phyloP scores from a whole-genome alignment of 2,113 vertebrate genomes.

The Tragelaphus imberbis region DNA sequence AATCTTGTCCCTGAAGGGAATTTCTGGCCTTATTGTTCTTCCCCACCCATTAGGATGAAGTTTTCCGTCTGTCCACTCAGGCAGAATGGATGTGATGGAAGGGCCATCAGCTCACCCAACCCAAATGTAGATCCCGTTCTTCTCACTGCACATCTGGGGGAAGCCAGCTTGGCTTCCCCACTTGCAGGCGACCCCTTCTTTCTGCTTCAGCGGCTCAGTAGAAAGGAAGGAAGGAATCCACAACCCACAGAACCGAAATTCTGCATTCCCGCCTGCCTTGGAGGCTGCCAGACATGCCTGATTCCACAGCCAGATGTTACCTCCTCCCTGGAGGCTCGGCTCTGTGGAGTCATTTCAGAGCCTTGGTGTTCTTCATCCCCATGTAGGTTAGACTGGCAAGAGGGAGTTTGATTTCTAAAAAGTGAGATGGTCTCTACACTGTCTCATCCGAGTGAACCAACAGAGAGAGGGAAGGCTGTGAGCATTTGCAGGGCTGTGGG shows the following conservation, averaged over 20 bases:
- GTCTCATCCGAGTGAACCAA: not conserved
- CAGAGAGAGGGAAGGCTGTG: not conserved
- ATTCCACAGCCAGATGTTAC: constrained; percentile 31
- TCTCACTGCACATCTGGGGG: not conserved
- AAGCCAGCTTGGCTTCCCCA: too few relatives aligned
- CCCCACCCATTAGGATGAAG: not conserved
- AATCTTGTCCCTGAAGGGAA: not conserved
- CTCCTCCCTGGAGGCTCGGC: not conserved
- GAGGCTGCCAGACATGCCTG: not conserved
- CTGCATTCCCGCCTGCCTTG: not conserved
- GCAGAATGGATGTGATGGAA: not conserved
- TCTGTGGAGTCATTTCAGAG: constrained; percentile 3
- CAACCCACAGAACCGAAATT: not conserved
- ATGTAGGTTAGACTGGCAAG: not conserved
- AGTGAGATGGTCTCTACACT: not conserved
- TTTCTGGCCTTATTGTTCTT: not conserved
- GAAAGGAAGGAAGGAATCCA: not conserved
- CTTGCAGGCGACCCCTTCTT: fast-evolving
- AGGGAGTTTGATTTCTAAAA: not conserved
- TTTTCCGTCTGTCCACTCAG: not conserved
- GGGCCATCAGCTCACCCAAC: not conserved
- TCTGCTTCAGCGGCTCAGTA: not conserved
- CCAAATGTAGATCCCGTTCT: not conserved
- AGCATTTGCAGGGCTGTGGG: not conserved
- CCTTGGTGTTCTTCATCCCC: not conserved